phyloP scores from a whole-genome alignment of 1,140 invertebrate genomes.

The Nephotettix cincticeps region DNA sequence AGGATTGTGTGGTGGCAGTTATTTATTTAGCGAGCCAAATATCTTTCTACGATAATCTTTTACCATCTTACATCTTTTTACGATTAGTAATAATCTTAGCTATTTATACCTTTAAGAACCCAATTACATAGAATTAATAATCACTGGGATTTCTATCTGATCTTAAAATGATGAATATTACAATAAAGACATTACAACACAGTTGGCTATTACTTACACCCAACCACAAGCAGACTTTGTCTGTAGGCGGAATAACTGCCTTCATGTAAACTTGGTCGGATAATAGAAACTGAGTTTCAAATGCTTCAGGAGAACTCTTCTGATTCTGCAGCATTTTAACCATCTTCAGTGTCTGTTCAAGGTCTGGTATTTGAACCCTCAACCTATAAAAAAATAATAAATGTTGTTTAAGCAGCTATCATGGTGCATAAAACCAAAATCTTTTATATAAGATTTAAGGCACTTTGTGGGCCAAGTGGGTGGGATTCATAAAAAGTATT shows the following conservation, averaged over 20 bases:
- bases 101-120: too few relatives aligned
- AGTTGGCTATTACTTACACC: slow-evolving; percentile 58
- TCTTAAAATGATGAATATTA: too few relatives aligned
- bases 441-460: not conserved
- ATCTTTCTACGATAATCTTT: too few relatives aligned
- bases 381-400: slow-evolving; percentile 51
- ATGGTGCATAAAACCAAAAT: slow-evolving; percentile 10
- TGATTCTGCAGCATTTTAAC: slow-evolving; percentile 84
- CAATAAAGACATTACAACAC: too few relatives aligned
- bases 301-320: slow-evolving; percentile 64
- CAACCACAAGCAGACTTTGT: slow-evolving; percentile 96
- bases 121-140: too few relatives aligned
- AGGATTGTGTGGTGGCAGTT: too few relatives aligned
- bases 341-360: slow-evolving; percentile 89
- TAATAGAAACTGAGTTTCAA: slow-evolving; percentile 89
- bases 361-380: slow-evolving; percentile 89
- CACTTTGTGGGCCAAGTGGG: not conserved
- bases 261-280: slow-evolving; percentile 96
- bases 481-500: not conserved
- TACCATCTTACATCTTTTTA: too few relatives aligned
- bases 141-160: too few relatives aligned
- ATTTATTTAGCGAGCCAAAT: too few relatives aligned
- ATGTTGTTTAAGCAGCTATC: too few relatives aligned
- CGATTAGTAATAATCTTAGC: too few relatives aligned
- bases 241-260: slow-evolving; percentile 81